Evolutionary conservation across 2,113 vertebrate species (phyloP).

Genomic region (Petrocephalus zakoni): DNA sequence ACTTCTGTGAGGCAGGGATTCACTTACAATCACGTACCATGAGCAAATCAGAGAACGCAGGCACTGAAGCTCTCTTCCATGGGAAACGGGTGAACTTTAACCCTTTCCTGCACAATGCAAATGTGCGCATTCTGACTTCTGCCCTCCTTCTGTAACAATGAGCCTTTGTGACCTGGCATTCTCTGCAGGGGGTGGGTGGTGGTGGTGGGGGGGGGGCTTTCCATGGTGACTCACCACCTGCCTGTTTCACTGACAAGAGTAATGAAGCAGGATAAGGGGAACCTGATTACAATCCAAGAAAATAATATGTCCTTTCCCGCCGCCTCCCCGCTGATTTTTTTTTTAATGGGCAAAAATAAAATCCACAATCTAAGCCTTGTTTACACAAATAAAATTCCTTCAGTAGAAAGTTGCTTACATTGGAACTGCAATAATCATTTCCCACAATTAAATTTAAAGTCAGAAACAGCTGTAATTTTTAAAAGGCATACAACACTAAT

Average conservation of each 20-base stretch:
- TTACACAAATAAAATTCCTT: not conserved
- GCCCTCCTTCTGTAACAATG: not conserved
- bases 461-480: not conserved
- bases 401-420: not conserved
- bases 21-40: not conserved
- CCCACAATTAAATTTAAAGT: not conserved
- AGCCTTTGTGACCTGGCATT: slow-evolving; percentile 13
- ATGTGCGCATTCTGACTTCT: not conserved
- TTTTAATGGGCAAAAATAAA: not conserved
- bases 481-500: not conserved
- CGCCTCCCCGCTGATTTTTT: not conserved
- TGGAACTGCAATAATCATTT: not conserved
- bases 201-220: not conserved
- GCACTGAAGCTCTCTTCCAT: not conserved
- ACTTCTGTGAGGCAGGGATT: not conserved
- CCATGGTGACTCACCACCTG: not conserved
- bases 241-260: not conserved
- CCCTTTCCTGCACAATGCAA: slow-evolving; percentile 7
- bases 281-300: not conserved
- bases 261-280: not conserved
- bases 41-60: not conserved
- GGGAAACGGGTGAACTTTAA: slow-evolving; percentile 39
- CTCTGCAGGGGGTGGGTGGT: not conserved
- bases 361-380: not conserved
- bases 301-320: not conserved